Evolutionary conservation across 2,888 invertebrate genomes (phyloP), one percentile per base, ranked within the genome.

Genomic region (Lithophane leautieri): DNA sequence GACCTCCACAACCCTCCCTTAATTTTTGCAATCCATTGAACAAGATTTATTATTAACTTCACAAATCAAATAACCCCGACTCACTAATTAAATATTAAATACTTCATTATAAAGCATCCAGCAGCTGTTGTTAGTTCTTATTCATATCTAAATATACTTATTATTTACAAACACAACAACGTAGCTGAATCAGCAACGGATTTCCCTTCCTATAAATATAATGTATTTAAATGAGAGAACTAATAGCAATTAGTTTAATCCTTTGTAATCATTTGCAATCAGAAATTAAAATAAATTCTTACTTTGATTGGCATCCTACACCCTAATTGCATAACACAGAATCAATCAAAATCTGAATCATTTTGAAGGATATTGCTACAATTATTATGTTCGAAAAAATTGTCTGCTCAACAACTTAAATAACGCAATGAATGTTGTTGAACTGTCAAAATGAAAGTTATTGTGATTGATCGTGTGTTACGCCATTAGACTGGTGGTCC

Each of bases 151-250:
- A 83, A 67, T 71, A 72, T 70, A 84, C 65, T 54, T 62, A 60
- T 69, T 19, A 69, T 81, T 60, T 71, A 71, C 52, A 60, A 81
- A 66, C 52, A 69, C 12, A 9, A 52, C 68, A 73, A 71, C 68
- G 71, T 54, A 50, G 68, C 69, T 66, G 50, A 47, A 34, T 66
- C 25, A 12, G 25, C 47, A 67, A 47, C 70, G 81, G 82, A 82
- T 81, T 81, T 82, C 76, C 81, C 1, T 52, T 76, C 52, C 76
- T 71, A 52, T 68, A 34, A 70, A 73, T 70, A 65, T n/a, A n/a
- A 16, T 65, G 2, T 63, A 63, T 76, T 65, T n/a, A 62, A 47
- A 80, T 62, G 1, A 56, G 22, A 11, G 25, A 28, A 42, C n/a
- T 73, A n/a, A 47, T 56, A 56, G 16, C 40, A 19, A 52, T 19